Percentiles rank a stretch among this genome's conserved stretches.
Conservation (phyloP, 1,140 invertebrate species). For the Anastatus disparis region DNA sequence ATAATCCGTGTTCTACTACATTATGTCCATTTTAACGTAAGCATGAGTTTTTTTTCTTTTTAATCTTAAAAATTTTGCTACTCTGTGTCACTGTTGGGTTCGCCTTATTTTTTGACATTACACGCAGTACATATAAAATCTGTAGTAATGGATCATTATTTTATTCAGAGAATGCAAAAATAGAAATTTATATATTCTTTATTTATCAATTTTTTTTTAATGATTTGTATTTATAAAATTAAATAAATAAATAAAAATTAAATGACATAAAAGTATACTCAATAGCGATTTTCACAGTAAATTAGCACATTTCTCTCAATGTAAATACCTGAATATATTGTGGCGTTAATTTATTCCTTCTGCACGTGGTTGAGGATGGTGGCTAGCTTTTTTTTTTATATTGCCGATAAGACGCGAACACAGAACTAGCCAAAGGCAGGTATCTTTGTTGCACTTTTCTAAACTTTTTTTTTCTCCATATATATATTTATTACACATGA, state of each 20-base stretch:
- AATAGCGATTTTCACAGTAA: not conserved
- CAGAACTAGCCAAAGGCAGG: conserved; percentile 72
- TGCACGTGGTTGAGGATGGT: conserved; percentile 48
- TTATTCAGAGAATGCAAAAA: not conserved
- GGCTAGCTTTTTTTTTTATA: conserved; percentile 45
- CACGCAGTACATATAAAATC: conserved; percentile 5
- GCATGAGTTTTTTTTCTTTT: conserved; percentile 29
- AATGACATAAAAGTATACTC: not conserved
- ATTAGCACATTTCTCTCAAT: conserved; percentile 5
- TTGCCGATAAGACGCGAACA: conserved; percentile 52
- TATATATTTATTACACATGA: conserved; percentile 46
- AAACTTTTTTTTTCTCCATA: conserved; percentile 23
- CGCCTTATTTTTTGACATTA: conserved; percentile 17
- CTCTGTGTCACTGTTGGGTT: conserved; percentile 31
- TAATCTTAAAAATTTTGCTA: conserved; percentile 28
- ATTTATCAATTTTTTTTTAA: not conserved
- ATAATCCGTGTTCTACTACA: not conserved
- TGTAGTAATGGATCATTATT: not conserved
- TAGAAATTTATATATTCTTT: not conserved
- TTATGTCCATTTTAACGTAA: conserved; percentile 24
- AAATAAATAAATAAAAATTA: not conserved
- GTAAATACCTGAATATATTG: conserved; percentile 21
- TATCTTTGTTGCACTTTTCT: conserved; percentile 60
- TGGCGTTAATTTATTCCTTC: conserved; percentile 27
- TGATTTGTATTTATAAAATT: not conserved